phyloP scores from a whole-genome alignment of 2,797 vertebrate species.

The Heterohyrax brucei region DNA sequence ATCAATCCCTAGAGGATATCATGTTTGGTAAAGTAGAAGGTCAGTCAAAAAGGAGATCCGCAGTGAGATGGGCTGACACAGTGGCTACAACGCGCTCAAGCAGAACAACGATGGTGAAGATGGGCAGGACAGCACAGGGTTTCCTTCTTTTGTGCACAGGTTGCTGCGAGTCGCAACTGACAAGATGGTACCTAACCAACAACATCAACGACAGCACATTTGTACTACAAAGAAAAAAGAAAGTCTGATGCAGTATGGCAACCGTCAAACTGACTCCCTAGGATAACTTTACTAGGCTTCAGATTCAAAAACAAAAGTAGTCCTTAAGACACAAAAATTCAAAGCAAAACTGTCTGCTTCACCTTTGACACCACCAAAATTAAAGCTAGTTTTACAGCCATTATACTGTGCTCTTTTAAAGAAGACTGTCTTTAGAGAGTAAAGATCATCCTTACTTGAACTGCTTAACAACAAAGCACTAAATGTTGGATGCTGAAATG shows the following conservation, averaged over 20 bases:
- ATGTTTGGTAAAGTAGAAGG: too few relatives aligned
- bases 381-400: conserved; percentile 42
- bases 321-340: not conserved
- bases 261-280: conserved; percentile 38
- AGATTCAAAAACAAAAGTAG: conserved; percentile 25
- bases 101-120: too few relatives aligned
- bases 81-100: too few relatives aligned
- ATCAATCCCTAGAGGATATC: too few relatives aligned
- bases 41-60: too few relatives aligned
- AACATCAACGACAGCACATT: not conserved
- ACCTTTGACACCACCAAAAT: conserved; percentile 29
- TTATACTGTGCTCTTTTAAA: not conserved
- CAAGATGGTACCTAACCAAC: too few relatives aligned
- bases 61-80: too few relatives aligned
- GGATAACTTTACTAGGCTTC: not conserved
- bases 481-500: conserved; percentile 45
- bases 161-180: too few relatives aligned
- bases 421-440: conserved; percentile 12
- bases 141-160: too few relatives aligned
- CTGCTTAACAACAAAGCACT: conserved; percentile 34
- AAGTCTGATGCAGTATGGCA: conserved; percentile 35
- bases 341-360: conserved; percentile 26
- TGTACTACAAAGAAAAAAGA: conserved; percentile 14
- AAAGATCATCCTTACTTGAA: conserved; percentile 7
- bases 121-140: too few relatives aligned